Evolutionary conservation across 2,113 vertebrate species (phyloP).

Genomic region (Coracopsis vasa): DNA sequence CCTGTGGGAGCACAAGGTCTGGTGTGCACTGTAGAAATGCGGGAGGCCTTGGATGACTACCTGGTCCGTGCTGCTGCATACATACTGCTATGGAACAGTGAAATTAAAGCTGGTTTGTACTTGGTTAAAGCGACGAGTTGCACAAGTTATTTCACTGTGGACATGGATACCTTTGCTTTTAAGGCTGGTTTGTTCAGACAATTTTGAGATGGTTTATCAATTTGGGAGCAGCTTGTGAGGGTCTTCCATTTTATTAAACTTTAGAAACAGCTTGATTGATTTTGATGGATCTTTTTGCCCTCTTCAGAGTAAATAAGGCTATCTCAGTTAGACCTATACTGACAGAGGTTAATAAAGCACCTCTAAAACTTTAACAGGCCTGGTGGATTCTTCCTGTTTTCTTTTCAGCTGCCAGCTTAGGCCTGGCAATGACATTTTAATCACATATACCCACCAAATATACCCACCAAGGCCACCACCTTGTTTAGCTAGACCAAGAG

Average conservation of each 20-base stretch:
- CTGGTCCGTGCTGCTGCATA: neutral
- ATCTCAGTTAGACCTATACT: neutral
- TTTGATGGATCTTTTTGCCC: neutral
- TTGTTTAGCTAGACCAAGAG: conserved; percentile 40
- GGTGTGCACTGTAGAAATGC: too few relatives aligned
- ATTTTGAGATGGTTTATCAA: neutral
- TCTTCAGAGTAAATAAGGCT: neutral
- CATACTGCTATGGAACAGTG: fast-evolving
- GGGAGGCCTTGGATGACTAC: neutral
- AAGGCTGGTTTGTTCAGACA: neutral
- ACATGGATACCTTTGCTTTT: neutral
- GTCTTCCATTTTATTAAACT: neutral
- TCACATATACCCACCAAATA: conserved; percentile 13
- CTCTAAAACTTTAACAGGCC: neutral
- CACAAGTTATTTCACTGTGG: neutral
- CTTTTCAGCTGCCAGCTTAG: conserved; percentile 2
- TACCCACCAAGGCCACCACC: neutral
- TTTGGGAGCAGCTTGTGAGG: neutral
- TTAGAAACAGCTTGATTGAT: neutral
- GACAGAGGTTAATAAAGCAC: conserved; percentile 1
- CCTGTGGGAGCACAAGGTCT: neutral
- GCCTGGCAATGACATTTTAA: conserved; percentile 40
- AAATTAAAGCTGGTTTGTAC: neutral
- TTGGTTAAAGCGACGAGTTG: neutral
- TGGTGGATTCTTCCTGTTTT: conserved; percentile 18